Evolutionary conservation across 2,797 vertebrate genomes (phyloP).

Genomic region (Rhinogobio ventralis): DNA sequence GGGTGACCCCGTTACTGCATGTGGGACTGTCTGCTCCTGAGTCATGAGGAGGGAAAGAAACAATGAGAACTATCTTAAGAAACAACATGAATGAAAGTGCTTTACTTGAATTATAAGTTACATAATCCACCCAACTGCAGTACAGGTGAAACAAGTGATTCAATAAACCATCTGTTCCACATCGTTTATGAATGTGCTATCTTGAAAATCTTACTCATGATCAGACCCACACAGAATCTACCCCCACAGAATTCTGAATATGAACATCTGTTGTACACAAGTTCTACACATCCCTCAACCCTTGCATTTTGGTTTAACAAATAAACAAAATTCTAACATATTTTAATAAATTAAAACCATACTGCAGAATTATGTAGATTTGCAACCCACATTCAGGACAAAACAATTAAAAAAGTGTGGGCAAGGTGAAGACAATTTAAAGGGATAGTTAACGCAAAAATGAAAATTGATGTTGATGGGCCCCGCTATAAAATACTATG

Average conservation of each 20-base stretch:
- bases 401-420: not conserved
- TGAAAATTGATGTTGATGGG: too few relatives aligned
- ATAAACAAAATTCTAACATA: not conserved
- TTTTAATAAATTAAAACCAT: not conserved
- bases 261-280: not conserved
- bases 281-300: not conserved
- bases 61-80: slow-evolving; percentile 6
- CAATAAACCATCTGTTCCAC: slow-evolving; percentile 11
- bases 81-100: not conserved
- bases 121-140: slow-evolving; percentile 10
- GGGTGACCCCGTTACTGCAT: slow-evolving; percentile 93
- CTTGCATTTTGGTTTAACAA: not conserved
- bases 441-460: not conserved
- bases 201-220: slow-evolving; percentile 5
- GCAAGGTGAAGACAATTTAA: not conserved
- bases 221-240: not conserved
- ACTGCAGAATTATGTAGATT: not conserved
- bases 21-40: slow-evolving; percentile 94
- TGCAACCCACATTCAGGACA: not conserved
- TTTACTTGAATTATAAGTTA: not conserved
- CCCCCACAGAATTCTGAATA: not conserved
- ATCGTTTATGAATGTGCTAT: not conserved
- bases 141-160: slow-evolving; percentile 5
- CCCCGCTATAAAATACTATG: not conserved
- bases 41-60: slow-evolving; percentile 54